Evolutionary conservation across 1,140 invertebrate genomes (phyloP).

Genomic region (Pseudomyrmex flavicornis): DNA sequence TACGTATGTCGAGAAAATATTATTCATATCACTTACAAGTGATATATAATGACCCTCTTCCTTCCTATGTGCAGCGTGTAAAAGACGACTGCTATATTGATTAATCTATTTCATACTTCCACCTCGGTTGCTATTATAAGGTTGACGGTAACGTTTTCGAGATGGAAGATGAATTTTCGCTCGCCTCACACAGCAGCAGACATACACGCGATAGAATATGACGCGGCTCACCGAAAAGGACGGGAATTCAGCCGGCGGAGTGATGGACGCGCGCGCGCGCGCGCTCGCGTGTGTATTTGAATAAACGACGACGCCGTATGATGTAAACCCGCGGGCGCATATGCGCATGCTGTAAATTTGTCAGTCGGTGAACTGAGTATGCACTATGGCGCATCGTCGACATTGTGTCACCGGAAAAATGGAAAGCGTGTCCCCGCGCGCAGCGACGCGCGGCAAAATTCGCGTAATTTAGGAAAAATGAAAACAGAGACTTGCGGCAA

Average conservation of each 20-base stretch:
- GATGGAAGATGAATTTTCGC: slow-evolving; percentile 49
- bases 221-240: slow-evolving; percentile 27
- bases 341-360: slow-evolving; percentile 51
- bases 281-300: slow-evolving; percentile 43
- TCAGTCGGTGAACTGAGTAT: slow-evolving; percentile 19
- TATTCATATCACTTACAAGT: neutral
- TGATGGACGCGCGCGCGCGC: slow-evolving; percentile 40
- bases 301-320: slow-evolving; percentile 54
- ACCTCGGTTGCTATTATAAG: slow-evolving; percentile 27
- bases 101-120: slow-evolving; percentile 40
- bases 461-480: slow-evolving; percentile 3
- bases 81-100: slow-evolving; percentile 32
- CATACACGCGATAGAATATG: neutral
- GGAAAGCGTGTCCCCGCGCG: neutral
- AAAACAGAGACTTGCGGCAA: neutral
- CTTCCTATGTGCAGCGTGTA: neutral
- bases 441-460: neutral
- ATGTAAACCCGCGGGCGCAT: slow-evolving; percentile 44
- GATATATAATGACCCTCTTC: neutral
- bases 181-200: neutral
- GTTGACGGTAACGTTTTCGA: slow-evolving; percentile 19
- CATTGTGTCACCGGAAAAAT: slow-evolving; percentile 41
- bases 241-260: slow-evolving; percentile 30
- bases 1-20: neutral
- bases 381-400: slow-evolving; percentile 42